A percentile compares a stretch with the other conserved stretches of the same genome.
Evolutionary conservation across 2,113 vertebrate species (phyloP).

Genomic region (Phaetusa simplex): DNA sequence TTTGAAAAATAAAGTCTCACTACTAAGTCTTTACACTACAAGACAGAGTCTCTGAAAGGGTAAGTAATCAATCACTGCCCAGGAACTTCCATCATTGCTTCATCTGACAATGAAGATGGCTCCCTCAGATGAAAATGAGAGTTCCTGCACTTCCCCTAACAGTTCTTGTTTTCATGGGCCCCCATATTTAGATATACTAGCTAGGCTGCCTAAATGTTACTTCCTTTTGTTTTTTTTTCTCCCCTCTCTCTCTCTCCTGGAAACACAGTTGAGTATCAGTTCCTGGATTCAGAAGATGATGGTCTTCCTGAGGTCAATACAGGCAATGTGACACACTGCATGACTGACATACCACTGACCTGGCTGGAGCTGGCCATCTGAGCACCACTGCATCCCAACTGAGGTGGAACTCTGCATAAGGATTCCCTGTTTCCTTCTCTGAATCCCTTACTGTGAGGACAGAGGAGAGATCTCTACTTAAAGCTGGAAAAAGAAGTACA

Average conservation of each 20-base stretch:
- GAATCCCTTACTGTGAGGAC: slow-evolving; percentile 67
- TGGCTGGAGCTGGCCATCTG: slow-evolving; percentile 65
- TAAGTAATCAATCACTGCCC: neutral
- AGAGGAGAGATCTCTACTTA: slow-evolving; percentile 65
- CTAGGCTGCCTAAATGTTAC: neutral
- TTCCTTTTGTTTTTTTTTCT: neutral
- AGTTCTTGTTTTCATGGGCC: neutral
- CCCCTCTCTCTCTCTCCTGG: neutral
- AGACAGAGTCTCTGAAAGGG: neutral
- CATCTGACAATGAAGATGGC: neutral
- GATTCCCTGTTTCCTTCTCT: slow-evolving; percentile 67
- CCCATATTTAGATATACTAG: neutral
- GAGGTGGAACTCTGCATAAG: slow-evolving; percentile 66
- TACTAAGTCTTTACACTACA: neutral
- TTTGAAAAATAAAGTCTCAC: neutral
- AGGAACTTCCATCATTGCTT: neutral
- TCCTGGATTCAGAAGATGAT: slow-evolving; percentile 30
- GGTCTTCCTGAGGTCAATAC: slow-evolving; percentile 56
- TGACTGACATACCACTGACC: slow-evolving; percentile 69
- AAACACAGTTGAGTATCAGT: neutral
- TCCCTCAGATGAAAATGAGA: neutral
- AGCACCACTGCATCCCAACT: slow-evolving; percentile 59
- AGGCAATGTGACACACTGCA: slow-evolving; percentile 64
- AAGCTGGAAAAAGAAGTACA: slow-evolving; percentile 72
- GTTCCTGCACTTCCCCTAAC: neutral